A percentile compares a stretch with the other conserved stretches of the same genome.
Evolutionary conservation across 1,140 invertebrate species (phyloP).

Genomic region (Probaryconus sp.): DNA sequence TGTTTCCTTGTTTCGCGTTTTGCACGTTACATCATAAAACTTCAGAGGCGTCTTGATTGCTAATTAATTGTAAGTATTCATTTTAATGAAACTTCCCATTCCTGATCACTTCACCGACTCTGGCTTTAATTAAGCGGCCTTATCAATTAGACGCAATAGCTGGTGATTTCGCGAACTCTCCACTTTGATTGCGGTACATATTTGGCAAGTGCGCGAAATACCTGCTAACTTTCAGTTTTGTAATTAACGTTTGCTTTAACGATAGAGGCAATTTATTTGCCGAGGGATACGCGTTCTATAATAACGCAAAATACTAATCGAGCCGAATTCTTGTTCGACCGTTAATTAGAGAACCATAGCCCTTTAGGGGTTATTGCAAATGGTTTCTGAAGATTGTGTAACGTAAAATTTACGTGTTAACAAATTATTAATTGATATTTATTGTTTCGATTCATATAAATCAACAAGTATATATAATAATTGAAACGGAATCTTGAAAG

Average conservation of each 20-base stretch:
- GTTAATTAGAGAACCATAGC: not conserved
- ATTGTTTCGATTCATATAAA: too few relatives aligned
- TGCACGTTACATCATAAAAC: too few relatives aligned
- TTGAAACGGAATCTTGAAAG: not conserved
- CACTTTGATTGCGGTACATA: conserved; percentile 16
- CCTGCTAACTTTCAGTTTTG: conserved; percentile 2
- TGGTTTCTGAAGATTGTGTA: too few relatives aligned
- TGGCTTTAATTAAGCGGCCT: conserved; percentile 50
- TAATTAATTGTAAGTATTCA: conserved; percentile 20
- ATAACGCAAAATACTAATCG: not conserved
- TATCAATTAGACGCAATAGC: conserved; percentile 44
- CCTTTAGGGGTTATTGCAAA: too few relatives aligned
- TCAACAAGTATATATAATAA: too few relatives aligned
- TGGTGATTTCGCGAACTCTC: conserved; percentile 25
- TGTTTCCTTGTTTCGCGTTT: too few relatives aligned
- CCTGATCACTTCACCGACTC: not conserved
- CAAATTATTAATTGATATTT: too few relatives aligned
- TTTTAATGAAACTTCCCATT: not conserved
- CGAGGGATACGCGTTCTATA: conserved; percentile 4
- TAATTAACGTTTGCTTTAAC: conserved; percentile 17
- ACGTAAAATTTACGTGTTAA: conserved; percentile 17
- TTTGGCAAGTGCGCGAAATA: conserved; percentile 14
- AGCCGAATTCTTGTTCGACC: not conserved
- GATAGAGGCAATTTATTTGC: conserved; percentile 16
- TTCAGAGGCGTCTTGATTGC: conserved; percentile 1